Evolutionary conservation across 2,797 vertebrate species (phyloP).

Genomic region (Pygocentrus nattereri): DNA sequence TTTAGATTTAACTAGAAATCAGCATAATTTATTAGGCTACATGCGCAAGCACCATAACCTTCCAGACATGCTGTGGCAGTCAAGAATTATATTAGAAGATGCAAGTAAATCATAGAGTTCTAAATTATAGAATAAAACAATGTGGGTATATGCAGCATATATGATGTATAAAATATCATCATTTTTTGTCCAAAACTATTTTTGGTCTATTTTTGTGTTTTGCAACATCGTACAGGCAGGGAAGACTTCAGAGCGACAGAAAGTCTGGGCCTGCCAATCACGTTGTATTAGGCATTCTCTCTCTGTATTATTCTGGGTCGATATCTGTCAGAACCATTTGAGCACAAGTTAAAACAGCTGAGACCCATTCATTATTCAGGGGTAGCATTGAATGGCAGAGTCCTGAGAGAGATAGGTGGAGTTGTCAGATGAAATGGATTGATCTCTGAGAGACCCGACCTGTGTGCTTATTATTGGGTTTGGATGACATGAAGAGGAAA

Average conservation of each 20-base stretch:
- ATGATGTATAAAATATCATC: background rate
- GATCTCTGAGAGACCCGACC: slow-evolving; percentile 56
- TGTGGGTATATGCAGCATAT: background rate
- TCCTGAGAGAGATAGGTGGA: slow-evolving; percentile 49
- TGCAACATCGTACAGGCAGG: slow-evolving; percentile 1
- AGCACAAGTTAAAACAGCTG: slow-evolving; percentile 61
- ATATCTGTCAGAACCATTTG: slow-evolving; percentile 64
- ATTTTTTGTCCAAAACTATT: background rate
- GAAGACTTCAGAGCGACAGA: slow-evolving; percentile 35
- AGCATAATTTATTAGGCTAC: background rate
- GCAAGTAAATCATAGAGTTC: background rate
- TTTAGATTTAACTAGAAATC: background rate
- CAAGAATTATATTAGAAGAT: background rate
- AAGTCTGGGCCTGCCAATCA: slow-evolving; percentile 49
- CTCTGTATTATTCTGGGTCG: slow-evolving; percentile 58
- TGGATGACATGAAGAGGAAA: slow-evolving; percentile 43
- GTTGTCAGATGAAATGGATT: slow-evolving; percentile 59
- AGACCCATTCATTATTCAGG: slow-evolving; percentile 61
- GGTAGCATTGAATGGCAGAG: slow-evolving; percentile 49
- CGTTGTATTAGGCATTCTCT: slow-evolving; percentile 54
- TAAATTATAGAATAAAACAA: background rate
- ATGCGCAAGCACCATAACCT: background rate
- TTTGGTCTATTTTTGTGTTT: background rate
- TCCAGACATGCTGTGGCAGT: background rate
- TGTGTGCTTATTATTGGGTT: slow-evolving; percentile 52